Evolutionary conservation across 2,797 vertebrate genomes (phyloP), one percentile per base, ranked within the genome.

Genomic region (Chloroceryle inda): DNA sequence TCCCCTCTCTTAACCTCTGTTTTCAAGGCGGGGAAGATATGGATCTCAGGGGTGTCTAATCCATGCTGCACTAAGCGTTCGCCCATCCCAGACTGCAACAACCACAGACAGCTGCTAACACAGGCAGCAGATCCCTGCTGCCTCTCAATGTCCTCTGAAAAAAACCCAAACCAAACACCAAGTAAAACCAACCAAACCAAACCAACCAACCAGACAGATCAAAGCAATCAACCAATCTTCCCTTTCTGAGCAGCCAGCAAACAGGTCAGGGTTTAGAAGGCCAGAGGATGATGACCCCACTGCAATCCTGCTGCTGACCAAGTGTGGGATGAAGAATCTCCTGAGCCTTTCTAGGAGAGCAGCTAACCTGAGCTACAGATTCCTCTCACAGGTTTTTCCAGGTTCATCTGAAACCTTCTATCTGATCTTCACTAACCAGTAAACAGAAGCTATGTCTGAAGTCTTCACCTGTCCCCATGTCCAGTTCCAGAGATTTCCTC

Each of bases 271-370:
- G 44, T 42, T 35, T 29, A 3, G 3, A 50, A 29, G 59, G 77
- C 33, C 76, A 68, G 72, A 24, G 6, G 44, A 50, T 0, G 13
- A 40, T 1, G 11, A 29, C 38, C 38, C 42, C 49, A 49, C 33
- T 55, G 56, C 47, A 83, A 18, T 29, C 47, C 67, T 33, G 31
- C 49, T 47, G 7, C 33, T 6, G 37, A 52, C 59, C 87, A 42
- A 42, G 26, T 0, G 0, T 2, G 29, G 20, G 6, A 18, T 0
- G 0, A 83, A 59, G 22, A 24, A 4, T 22, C 26, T 69, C n/a
- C 66, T 68, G 38, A 81, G 55, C 31, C 66, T 11, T 44, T 8
- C 11, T 5, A 17, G 0, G 6, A 80, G 13, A 88, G 35, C 74
- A 67, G 55, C 38, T 83, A 5, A 62, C 10, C 8, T 42, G 52